Evolutionary conservation across 2,888 invertebrate species (phyloP).

Genomic region (Hermodice carunculata): DNA sequence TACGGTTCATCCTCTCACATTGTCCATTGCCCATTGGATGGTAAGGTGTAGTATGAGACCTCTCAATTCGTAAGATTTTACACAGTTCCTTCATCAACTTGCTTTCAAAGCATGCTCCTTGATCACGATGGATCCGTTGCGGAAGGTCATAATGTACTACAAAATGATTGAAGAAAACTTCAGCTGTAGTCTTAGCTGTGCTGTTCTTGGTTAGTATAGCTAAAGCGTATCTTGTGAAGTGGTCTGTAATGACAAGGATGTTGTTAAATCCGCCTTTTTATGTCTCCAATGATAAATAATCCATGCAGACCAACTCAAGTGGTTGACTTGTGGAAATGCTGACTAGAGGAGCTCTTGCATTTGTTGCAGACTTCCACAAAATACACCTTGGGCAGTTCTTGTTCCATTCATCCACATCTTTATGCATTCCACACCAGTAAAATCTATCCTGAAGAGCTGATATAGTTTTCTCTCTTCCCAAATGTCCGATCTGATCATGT

Average conservation of each 20-base stretch:
- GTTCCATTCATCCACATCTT: too few relatives aligned
- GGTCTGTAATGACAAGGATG: constrained; percentile 36
- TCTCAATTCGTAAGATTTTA: background rate
- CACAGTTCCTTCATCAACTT: background rate
- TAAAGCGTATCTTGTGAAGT: constrained; percentile 31
- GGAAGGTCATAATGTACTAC: constrained; percentile 33
- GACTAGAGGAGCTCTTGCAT: too few relatives aligned
- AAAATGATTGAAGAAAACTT: constrained; percentile 27
- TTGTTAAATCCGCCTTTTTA: constrained; percentile 24
- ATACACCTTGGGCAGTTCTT: too few relatives aligned
- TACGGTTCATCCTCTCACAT: constrained; percentile 33
- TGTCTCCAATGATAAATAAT: constrained; percentile 29
- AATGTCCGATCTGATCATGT: too few relatives aligned
- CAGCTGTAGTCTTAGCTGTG: constrained; percentile 31
- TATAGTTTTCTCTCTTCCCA: too few relatives aligned
- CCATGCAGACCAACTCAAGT: constrained; percentile 32
- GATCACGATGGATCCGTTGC: constrained; percentile 1
- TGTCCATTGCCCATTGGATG: constrained; percentile 40
- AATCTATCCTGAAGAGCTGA: too few relatives aligned
- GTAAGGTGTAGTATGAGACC: constrained; percentile 18
- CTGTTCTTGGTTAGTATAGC: constrained; percentile 32
- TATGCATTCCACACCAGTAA: too few relatives aligned
- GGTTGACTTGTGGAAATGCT: constrained; percentile 18
- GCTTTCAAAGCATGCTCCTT: constrained; percentile 11
- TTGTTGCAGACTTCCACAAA: too few relatives aligned